Evolutionary conservation across 2,113 vertebrate species (phyloP).

Genomic region (Thamnophis sirtalis): DNA sequence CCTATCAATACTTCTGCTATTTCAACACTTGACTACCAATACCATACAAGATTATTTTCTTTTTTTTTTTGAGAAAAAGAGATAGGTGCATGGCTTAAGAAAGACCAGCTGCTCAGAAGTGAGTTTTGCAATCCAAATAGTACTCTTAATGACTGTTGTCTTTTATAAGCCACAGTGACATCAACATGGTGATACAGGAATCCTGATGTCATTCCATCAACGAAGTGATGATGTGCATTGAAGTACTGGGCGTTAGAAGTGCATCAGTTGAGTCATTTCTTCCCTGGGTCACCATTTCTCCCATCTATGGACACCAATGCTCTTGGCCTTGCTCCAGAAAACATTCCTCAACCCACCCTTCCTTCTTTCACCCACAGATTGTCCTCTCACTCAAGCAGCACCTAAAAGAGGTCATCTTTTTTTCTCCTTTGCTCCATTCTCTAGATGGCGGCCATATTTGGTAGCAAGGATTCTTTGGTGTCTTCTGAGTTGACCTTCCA

Average conservation of each 20-base stretch:
- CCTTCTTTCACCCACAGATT: background rate
- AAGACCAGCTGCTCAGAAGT: background rate
- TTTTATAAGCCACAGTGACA: background rate
- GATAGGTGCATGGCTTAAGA: background rate
- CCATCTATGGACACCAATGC: background rate
- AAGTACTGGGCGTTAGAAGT: background rate
- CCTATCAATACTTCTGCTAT: background rate
- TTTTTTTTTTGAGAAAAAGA: background rate
- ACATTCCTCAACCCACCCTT: too few species aligned
- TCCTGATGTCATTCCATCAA: background rate
- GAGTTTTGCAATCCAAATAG: background rate
- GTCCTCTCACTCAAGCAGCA: background rate
- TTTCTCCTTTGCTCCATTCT: constrained; percentile 32
- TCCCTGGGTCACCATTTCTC: background rate
- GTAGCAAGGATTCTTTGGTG: constrained; percentile 27
- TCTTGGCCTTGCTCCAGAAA: background rate
- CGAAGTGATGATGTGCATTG: background rate
- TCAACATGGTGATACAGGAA: background rate
- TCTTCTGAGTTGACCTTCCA: constrained; percentile 58
- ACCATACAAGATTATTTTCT: background rate
- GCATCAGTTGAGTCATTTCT: background rate
- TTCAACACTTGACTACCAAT: background rate
- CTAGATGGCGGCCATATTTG: background rate
- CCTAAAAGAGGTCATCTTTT: constrained; percentile 18
- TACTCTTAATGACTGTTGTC: background rate